Evolutionary conservation across 2,113 vertebrate genomes (phyloP), one percentile per base, ranked within the genome.

Genomic region (Cryptomyrus ogoouensis): DNA sequence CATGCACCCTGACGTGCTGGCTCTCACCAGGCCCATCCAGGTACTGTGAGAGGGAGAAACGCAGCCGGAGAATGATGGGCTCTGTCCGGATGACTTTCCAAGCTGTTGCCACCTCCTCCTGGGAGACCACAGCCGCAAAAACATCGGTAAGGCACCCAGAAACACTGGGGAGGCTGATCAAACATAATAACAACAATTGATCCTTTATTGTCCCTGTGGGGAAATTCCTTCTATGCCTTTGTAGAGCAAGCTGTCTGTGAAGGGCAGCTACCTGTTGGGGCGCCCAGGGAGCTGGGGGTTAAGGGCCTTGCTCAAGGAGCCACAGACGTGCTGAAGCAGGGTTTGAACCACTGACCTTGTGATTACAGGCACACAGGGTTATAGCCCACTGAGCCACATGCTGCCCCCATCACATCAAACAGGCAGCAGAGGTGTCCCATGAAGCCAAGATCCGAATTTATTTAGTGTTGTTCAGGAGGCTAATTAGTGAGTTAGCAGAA

Each of bases 41-140:
- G 93, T 99, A 99, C 94, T 99, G 98, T 86, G 98, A 99, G 89
- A 99, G 97, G 92, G 98, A 99, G 96, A 99, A 99, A 91, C 98
- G 97, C 87, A 99, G 95, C 93, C 98, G 96, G 91, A 99, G 95
- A 90, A 99, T 95, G 88, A 99, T 98, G 91, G 98, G 98, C 93
- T 99, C 98, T 50, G 98, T 97, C 94, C 98, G 97, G 93, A 99
- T 97, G 92, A 99, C 98, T 95, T 99, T 99, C 98, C 98, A 99
- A 1, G 98, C 98, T 13, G 98, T 99, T 0, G 98, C 98, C 93
- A 99, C 98, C 95, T 99, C 98, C 96, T 99, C 98, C 98, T 99
- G 94, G 91, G 90, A 0, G 21, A 70, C 91, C 80, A 94, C 58
- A 90, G 74, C 92, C 90, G 94, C 89, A 93, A 70, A 94, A 80